Evolutionary conservation across 2,888 invertebrate species (phyloP).

Genomic region (Mythimna vitellina): DNA sequence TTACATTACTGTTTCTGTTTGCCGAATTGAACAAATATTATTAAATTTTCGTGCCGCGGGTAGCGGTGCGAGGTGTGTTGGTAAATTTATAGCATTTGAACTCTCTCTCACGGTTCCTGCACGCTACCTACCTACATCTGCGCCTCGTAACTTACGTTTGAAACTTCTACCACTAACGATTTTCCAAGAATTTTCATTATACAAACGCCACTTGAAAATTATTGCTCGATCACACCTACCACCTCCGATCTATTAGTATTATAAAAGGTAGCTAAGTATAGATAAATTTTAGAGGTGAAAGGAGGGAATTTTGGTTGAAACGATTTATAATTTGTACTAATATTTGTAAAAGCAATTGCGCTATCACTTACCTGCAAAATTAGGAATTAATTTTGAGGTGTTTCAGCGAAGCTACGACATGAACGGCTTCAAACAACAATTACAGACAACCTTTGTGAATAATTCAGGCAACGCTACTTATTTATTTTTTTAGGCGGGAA

Average conservation of each 20-base stretch:
- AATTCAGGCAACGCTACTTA: too few relatives aligned
- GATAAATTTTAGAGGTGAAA: neutral
- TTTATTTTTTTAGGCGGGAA: too few relatives aligned
- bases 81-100: conserved; percentile 76
- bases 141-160: conserved; percentile 69
- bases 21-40: conserved; percentile 38
- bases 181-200: conserved; percentile 50
- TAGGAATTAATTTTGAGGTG: neutral
- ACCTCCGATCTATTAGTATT: neutral
- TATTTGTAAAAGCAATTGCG: too few relatives aligned
- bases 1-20: conserved; percentile 1
- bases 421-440: too few relatives aligned
- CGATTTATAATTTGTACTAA: neutral
- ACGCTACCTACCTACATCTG: conserved; percentile 67
- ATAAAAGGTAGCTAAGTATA: neutral
- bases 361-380: neutral
- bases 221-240: conserved; percentile 14
- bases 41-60: conserved; percentile 64
- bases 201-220: conserved; percentile 26
- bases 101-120: conserved; percentile 58
- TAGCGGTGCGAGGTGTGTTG: conserved; percentile 70
- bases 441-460: too few relatives aligned
- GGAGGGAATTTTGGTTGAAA: neutral
- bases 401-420: neutral
- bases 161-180: conserved; percentile 61